phyloP scores from a whole-genome alignment of 2,888 invertebrate species.

The Cosmorhoe ocellata region DNA sequence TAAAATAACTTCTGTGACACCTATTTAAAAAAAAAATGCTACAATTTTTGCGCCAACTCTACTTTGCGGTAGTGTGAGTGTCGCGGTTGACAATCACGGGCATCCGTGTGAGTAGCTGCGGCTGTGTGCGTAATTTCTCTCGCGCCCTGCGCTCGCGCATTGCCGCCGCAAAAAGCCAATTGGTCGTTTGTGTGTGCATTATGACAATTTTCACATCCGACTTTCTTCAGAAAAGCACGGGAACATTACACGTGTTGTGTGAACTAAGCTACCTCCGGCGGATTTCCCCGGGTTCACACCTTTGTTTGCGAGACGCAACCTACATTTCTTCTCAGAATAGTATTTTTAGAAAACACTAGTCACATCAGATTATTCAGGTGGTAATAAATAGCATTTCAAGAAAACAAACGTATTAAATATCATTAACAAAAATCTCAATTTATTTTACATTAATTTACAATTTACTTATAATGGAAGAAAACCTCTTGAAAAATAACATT shows the following conservation, averaged over 20 bases:
- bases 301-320: slow-evolving; percentile 64
- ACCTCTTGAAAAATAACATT: slow-evolving; percentile 75
- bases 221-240: slow-evolving; percentile 66
- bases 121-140: slow-evolving; percentile 52
- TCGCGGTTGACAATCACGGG: slow-evolving; percentile 44
- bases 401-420: slow-evolving; percentile 43
- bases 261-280: slow-evolving; percentile 45
- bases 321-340: slow-evolving; percentile 29
- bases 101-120: slow-evolving; percentile 33
- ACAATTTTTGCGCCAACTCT: slow-evolving; percentile 43
- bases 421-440: slow-evolving; percentile 79
- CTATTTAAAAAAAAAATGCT: slow-evolving; percentile 9
- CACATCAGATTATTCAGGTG: slow-evolving; percentile 12
- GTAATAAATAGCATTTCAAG: slow-evolving; percentile 2
- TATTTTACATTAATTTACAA: slow-evolving; percentile 82
- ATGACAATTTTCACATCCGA: slow-evolving; percentile 80
- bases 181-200: slow-evolving; percentile 65
- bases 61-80: slow-evolving; percentile 40
- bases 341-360: slow-evolving; percentile 42
- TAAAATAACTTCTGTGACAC: too few species aligned
- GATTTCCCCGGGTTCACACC: slow-evolving; percentile 65
- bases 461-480: slow-evolving; percentile 61
- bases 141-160: slow-evolving; percentile 39
- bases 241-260: slow-evolving; percentile 53
- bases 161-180: slow-evolving; percentile 63